Conservation (phyloP, 2,888 invertebrate genomes). For the Leptinotarsa haldemani region DNA sequence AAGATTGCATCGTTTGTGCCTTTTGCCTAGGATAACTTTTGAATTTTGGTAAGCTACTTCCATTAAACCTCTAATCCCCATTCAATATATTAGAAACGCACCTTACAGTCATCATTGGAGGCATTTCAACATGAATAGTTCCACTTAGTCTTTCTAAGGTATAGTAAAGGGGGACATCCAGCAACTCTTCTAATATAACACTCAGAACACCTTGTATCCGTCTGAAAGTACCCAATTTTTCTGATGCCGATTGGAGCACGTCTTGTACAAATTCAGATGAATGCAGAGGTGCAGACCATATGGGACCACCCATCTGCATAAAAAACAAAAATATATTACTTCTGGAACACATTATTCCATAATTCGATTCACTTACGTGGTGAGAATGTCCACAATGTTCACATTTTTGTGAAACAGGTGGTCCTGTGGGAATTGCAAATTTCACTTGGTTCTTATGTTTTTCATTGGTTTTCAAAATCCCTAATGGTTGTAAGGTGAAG, state of each 20-base stretch:
- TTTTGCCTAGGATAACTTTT: slow-evolving; percentile 12
- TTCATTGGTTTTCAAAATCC: slow-evolving; percentile 71
- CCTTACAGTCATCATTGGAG: slow-evolving; percentile 79
- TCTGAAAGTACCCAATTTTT: slow-evolving; percentile 75
- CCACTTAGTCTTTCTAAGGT: slow-evolving; percentile 82
- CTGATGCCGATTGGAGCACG: slow-evolving; percentile 69
- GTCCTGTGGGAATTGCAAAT: slow-evolving; percentile 77
- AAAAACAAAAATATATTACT: slow-evolving; percentile 40
- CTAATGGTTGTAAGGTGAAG: slow-evolving; percentile 81
- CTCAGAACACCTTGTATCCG: slow-evolving; percentile 84
- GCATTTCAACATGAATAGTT: slow-evolving; percentile 76
- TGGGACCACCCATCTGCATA: slow-evolving; percentile 87
- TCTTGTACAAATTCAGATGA: slow-evolving; percentile 79
- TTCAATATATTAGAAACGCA: slow-evolving; percentile 55
- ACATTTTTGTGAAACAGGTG: slow-evolving; percentile 76
- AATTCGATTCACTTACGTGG: slow-evolving; percentile 71
- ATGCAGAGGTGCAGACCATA: slow-evolving; percentile 93
- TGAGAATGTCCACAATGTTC: slow-evolving; percentile 80
- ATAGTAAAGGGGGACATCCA: slow-evolving; percentile 89
- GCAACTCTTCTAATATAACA: slow-evolving; percentile 85
- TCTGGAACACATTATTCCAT: not conserved
- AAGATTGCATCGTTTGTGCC: no score
- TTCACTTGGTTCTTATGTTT: slow-evolving; percentile 71
- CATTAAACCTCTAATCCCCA: no score
- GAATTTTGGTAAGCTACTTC: no score